Evolutionary conservation across 2,888 invertebrate species (phyloP), one percentile per base, ranked within the genome.

Genomic region (Lycia hirtaria): DNA sequence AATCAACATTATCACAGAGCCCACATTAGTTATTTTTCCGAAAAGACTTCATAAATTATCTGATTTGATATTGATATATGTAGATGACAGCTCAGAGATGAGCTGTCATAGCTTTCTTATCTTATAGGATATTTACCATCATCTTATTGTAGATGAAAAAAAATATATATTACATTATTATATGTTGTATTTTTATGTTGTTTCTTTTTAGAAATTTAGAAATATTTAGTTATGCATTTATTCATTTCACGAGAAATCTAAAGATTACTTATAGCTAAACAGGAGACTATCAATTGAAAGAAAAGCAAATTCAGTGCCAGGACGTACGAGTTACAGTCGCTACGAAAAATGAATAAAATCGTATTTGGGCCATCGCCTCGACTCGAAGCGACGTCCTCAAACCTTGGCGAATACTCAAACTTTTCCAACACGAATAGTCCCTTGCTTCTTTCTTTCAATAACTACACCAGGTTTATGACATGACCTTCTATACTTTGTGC

Each of bases 321-420:
- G 76, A 72, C 71, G 91, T 88, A 69, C 90, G 75, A 83, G 88
- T 83, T 88, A 70, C 88, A 86, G 88, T 85, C 80, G 80, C 75
- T 81, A 67, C 91, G 89, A 91, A 91, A 91, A 91, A 91, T 91
- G 83, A 86, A 88, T 88, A 87, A 88, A 89, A 83, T 83, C 69
- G 80, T 82, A 87, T 89, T 83, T 80, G 82, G 87, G 88, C 80
- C 88, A 83, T 73, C 78, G 76, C 72, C 67, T 35, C 26, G 47
- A 9, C 32, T 17, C 22, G 51, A 33, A 7, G 72, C 69, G 68
- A 67, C 68, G 71, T 75, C 71, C 72, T 68, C 68, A 68, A 75
- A 76, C 71, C 73, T 76, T 80, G 62, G 78, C 80, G 61, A 78
- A 79, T 72, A 67, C 66, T 64, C 61, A 59, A 72, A 71, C 64